Evolutionary conservation across 2,113 vertebrate species (phyloP).

Genomic region (Mormoops blainvillei): DNA sequence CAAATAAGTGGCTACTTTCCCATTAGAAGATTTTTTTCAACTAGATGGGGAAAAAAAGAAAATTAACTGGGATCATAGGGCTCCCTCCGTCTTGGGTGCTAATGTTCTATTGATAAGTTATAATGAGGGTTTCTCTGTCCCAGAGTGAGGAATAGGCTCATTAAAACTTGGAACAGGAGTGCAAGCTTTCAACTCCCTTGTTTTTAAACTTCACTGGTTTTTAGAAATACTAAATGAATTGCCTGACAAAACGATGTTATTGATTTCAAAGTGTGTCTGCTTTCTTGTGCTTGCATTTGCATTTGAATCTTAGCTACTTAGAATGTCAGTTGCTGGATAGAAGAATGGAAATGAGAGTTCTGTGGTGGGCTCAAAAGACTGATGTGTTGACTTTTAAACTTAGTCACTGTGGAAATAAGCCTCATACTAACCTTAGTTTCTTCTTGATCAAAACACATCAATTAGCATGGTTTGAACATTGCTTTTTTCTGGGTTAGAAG

Average conservation of each 20-base stretch:
- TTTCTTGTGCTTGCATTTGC: constrained; percentile 68
- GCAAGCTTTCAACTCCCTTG: constrained; percentile 63
- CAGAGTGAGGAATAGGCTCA: constrained; percentile 55
- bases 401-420: constrained; percentile 66
- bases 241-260: constrained; percentile 72
- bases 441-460: constrained; percentile 73
- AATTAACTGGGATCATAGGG: constrained; percentile 57
- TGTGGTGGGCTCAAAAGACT: constrained; percentile 59
- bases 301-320: constrained; percentile 74
- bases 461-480: constrained; percentile 55
- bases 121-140: constrained; percentile 64
- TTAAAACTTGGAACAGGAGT: constrained; percentile 63
- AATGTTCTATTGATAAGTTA: constrained; percentile 65
- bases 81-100: constrained; percentile 58
- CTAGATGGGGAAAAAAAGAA: constrained; percentile 8
- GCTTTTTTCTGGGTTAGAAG: constrained; percentile 47
- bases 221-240: constrained; percentile 73
- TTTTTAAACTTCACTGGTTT: constrained; percentile 71
- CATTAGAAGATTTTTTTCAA: constrained; percentile 51
- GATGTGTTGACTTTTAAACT: constrained; percentile 72
- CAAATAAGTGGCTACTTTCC: constrained; percentile 38
- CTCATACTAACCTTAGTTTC: constrained; percentile 59
- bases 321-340: constrained; percentile 58
- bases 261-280: constrained; percentile 73
- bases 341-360: constrained; percentile 66